Evolutionary conservation across 2,113 vertebrate genomes (phyloP).

Genomic region (Tragelaphus imberbis): DNA sequence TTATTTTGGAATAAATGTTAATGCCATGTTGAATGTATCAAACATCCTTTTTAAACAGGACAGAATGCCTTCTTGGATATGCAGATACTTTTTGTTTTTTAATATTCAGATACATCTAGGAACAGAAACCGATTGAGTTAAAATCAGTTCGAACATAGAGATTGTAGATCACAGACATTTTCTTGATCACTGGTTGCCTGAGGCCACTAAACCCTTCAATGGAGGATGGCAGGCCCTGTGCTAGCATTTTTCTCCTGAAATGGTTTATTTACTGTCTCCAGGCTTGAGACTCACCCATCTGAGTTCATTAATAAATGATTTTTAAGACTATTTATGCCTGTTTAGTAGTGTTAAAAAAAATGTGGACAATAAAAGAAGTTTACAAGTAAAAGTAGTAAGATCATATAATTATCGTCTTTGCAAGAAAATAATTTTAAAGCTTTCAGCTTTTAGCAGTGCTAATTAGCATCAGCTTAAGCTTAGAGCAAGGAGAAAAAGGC

Average conservation of each 20-base stretch:
- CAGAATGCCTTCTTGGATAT: not conserved
- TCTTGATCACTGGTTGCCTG: not conserved
- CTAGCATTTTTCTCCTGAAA: not conserved
- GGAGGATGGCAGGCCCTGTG: not conserved
- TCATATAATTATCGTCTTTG: not conserved
- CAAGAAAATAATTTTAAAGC: not conserved
- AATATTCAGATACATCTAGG: not conserved
- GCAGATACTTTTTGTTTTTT: not conserved
- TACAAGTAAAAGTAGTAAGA: not conserved
- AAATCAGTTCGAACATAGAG: not conserved
- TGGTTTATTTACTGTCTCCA: not conserved
- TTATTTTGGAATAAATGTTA: conserved; percentile 10
- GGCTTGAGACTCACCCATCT: not conserved
- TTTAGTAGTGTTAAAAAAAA: not conserved
- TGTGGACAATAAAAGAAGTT: not conserved
- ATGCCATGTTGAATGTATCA: not conserved
- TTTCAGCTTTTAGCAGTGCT: not conserved
- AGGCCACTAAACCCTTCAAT: not conserved
- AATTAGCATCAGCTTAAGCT: not conserved
- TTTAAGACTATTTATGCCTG: not conserved
- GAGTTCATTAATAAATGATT: not conserved
- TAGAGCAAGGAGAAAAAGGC: not conserved
- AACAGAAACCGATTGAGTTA: not conserved
- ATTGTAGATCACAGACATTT: not conserved
- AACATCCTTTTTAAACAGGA: not conserved